Conservation (phyloP, 2,113 vertebrate genomes). For the Melanotaenia duboulayi region DNA sequence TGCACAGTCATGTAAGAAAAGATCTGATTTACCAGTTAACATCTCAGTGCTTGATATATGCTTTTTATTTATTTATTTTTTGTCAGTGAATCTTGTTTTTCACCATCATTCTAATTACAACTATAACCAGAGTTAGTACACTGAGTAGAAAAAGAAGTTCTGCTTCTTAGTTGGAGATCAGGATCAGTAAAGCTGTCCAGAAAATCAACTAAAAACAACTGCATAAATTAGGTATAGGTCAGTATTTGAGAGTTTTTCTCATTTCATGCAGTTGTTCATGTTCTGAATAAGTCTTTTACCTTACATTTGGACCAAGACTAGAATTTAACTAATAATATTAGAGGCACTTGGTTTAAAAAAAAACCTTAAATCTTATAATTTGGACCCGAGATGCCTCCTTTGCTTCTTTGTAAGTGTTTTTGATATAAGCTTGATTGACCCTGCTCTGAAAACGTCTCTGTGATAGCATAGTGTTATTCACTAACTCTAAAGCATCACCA, state of each 20-base stretch:
- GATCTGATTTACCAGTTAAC: not conserved
- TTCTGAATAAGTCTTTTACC: not conserved
- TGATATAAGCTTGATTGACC: slow-evolving; percentile 17
- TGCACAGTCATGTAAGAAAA: slow-evolving; percentile 27
- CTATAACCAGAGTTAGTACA: slow-evolving; percentile 23
- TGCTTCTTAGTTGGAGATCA: slow-evolving; percentile 1
- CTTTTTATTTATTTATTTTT: not conserved
- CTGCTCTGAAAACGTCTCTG: slow-evolving; percentile 1
- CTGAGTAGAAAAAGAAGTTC: slow-evolving; percentile 3
- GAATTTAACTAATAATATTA: not conserved
- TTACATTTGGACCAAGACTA: not conserved
- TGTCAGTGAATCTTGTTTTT: slow-evolving; percentile 13
- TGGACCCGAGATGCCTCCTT: slow-evolving; percentile 23
- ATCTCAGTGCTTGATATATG: slow-evolving; percentile 8
- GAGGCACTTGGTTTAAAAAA: not conserved
- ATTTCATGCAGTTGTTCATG: not conserved
- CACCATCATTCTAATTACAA: slow-evolving; percentile 1
- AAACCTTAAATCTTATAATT: slow-evolving; percentile 2
- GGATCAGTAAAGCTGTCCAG: slow-evolving; percentile 7
- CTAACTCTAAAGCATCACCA: slow-evolving; percentile 19
- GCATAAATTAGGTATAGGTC: not conserved
- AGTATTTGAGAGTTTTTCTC: not conserved
- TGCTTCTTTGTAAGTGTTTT: slow-evolving; percentile 5
- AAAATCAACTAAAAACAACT: not conserved
- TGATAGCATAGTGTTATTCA: slow-evolving; percentile 11